Base-by-base conservation (phyloP, 2,113 vertebrate species). In the Hystrix brachyura region DNA sequence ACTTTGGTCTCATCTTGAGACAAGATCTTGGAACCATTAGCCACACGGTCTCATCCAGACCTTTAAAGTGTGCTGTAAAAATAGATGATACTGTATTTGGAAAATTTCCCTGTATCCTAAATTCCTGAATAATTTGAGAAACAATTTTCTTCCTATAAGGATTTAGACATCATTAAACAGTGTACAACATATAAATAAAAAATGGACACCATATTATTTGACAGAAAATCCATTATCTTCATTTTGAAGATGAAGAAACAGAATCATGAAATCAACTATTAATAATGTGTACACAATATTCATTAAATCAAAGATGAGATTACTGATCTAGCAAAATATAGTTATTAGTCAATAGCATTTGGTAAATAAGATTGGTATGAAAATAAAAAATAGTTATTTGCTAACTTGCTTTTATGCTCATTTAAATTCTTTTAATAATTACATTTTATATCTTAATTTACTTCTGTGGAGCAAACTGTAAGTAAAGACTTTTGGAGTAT, bases 231-330 rank as follows among this genome's bases (percentile, higher is more conserved):
- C 48, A 53, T 74, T 90, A 23, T 64, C 3, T 11, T 18, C 4
- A 25, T 76, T 95, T 90, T 87, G 59, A 90, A 80, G 87, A 78
- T 57, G 46, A 91, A 32, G 21, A 94, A 88, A 94, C 6, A 81
- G 23, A 81, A 72, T 53, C 23, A 65, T 82, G 93, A 94, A 95
- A 87, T 62, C 25, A 65, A 84, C 51, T 55, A 27, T 80, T 82
- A 87, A 62, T 86, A 81, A 69, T 43, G 9, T 60, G 3, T 43
- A 32, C 1, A 48, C 17, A 74, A 85, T 81, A 87, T 93, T 74
- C n/a, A 93, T 9, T 79, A 74, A 76, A 74, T 90, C n/a, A 88
- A 91, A 92, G 27, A 65, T 81, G 10, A 18, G 53, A 34, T 4
- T 38, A 55, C 7, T 2, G 86, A 29, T 67, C 51, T 85, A 76